Evolutionary conservation across 2,797 vertebrate genomes (phyloP).

Genomic region (Otolemur crassicaudatus): DNA sequence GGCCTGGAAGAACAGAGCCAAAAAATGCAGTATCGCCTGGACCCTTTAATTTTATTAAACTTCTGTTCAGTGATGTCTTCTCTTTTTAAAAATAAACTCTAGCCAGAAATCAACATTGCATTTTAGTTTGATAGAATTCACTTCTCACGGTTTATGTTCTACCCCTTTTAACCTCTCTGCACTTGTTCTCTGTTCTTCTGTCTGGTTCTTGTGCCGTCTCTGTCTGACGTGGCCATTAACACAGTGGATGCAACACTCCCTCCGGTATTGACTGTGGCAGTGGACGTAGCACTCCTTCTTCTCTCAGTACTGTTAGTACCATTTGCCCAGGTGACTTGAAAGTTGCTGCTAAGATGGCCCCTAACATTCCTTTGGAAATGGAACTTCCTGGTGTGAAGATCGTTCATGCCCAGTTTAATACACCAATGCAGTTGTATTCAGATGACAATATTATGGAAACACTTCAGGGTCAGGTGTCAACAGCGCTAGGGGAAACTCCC

Average conservation of each 20-base stretch:
- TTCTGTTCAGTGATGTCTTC: not conserved
- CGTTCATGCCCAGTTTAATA: slow-evolving; percentile 91
- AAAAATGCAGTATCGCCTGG: slow-evolving; percentile 55
- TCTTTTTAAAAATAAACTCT: slow-evolving; percentile 6
- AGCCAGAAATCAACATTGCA: slow-evolving; percentile 9
- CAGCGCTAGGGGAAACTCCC: slow-evolving; percentile 89
- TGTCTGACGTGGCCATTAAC: slow-evolving; percentile 77
- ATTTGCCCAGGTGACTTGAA: slow-evolving; percentile 90
- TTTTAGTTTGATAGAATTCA: slow-evolving; percentile 65
- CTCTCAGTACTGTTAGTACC: slow-evolving; percentile 87
- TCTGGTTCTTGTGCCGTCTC: not conserved
- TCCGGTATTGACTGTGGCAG: slow-evolving; percentile 89
- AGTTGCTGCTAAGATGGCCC: slow-evolving; percentile 89
- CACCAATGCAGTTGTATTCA: slow-evolving; percentile 91
- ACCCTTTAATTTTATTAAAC: slow-evolving; percentile 3
- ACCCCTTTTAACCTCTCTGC: slow-evolving; percentile 79
- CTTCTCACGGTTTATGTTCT: slow-evolving; percentile 69
- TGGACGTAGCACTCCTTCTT: slow-evolving; percentile 89
- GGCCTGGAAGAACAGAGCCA: not conserved
- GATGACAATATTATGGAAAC: slow-evolving; percentile 92
- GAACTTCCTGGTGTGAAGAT: slow-evolving; percentile 91
- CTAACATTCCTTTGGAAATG: slow-evolving; percentile 91
- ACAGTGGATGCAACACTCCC: slow-evolving; percentile 89
- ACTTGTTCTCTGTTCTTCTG: slow-evolving; percentile 78
- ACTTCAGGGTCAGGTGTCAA: slow-evolving; percentile 91